phyloP scores from a whole-genome alignment of 2,888 invertebrate species.

The Cerceris rybyensis region DNA sequence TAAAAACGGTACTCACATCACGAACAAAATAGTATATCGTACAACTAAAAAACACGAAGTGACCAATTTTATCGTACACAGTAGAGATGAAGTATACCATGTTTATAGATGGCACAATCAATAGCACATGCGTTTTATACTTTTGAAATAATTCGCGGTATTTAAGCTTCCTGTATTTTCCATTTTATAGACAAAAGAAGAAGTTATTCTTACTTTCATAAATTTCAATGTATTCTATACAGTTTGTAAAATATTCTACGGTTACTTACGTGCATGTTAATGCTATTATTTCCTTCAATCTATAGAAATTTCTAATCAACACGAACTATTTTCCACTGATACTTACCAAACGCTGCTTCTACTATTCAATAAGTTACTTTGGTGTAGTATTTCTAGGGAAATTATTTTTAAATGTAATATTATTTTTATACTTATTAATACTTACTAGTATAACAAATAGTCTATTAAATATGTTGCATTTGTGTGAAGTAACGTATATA shows the following conservation, averaged over 20 bases:
- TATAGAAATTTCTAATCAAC: too few relatives aligned
- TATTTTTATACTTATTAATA: slow-evolving; percentile 4
- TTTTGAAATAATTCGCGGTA: not conserved
- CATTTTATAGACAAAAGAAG: not conserved
- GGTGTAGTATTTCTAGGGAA: slow-evolving; percentile 10
- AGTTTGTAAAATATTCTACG: not conserved
- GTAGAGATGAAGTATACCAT: slow-evolving; percentile 25
- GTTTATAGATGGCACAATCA: slow-evolving; percentile 56
- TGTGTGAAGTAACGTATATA: too few relatives aligned
- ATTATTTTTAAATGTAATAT: not conserved
- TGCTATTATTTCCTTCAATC: too few relatives aligned
- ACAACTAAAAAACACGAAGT: slow-evolving; percentile 51
- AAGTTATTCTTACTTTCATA: not conserved
- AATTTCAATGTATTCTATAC: not conserved
- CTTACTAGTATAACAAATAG: not conserved
- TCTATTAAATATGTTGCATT: too few relatives aligned
- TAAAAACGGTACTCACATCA: slow-evolving; percentile 47
- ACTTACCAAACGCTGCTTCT: too few relatives aligned
- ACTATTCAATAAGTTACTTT: not conserved
- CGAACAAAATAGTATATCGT: slow-evolving; percentile 55
- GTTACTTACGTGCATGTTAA: too few relatives aligned
- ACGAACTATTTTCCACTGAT: too few relatives aligned
- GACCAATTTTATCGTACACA: slow-evolving; percentile 47
- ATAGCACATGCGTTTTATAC: slow-evolving; percentile 25
- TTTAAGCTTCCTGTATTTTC: not conserved